Percentiles rank a stretch among this genome's conserved stretches.
Evolutionary conservation across 2,797 vertebrate species (phyloP).

Genomic region (Echeneis naucrates): DNA sequence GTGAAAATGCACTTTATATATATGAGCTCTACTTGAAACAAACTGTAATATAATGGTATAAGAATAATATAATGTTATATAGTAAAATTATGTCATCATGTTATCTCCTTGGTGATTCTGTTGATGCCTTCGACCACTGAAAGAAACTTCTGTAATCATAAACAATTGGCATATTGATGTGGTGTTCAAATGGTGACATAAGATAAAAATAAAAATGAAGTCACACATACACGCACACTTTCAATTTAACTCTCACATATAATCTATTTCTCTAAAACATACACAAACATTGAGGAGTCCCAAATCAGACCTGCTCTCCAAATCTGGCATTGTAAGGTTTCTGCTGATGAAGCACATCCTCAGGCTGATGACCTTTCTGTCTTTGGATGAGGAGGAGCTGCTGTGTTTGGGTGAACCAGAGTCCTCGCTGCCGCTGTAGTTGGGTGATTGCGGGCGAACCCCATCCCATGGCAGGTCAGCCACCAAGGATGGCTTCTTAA

Average conservation of each 20-base stretch:
- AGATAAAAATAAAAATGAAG: no score
- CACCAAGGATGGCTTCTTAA: constrained; percentile 94
- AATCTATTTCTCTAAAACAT: constrained; percentile 1
- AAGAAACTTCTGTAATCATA: neutral
- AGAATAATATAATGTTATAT: neutral
- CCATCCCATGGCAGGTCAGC: constrained; percentile 95
- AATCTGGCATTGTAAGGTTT: constrained; percentile 96
- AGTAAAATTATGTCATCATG: no score
- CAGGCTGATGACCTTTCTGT: constrained; percentile 93
- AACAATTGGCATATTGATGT: neutral
- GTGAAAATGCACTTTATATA: neutral
- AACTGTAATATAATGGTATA: neutral
- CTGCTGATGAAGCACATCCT: constrained; percentile 97
- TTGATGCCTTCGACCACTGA: neutral
- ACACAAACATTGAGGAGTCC: neutral
- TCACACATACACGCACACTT: constrained; percentile 24
- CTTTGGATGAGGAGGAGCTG: constrained; percentile 79
- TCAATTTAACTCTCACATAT: constrained; percentile 31
- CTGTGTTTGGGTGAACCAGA: constrained; percentile 91
- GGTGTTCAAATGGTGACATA: no score
- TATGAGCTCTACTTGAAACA: neutral
- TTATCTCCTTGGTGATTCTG: neutral
- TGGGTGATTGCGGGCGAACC: constrained; percentile 86
- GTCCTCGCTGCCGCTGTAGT: constrained; percentile 91
- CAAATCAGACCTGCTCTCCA: constrained; percentile 91